These are phyloP conservation scores for Meteorus colon DNA, from an alignment of 2,888 invertebrate genomes.

Conservation along the genomic window DNA sequence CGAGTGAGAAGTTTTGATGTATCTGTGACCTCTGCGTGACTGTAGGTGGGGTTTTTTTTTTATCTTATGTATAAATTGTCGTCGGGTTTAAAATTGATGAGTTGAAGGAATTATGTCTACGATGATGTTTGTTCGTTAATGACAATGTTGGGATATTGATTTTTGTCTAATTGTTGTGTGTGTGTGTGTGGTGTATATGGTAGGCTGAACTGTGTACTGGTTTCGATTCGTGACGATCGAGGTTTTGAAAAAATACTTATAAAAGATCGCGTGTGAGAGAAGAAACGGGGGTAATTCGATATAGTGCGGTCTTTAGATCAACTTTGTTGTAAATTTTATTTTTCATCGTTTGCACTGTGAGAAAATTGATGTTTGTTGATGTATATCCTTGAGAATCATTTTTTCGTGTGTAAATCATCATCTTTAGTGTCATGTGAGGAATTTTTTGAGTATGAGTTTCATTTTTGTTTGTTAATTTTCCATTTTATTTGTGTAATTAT, in stretches of 20 bases:
- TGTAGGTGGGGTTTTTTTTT: background rate
- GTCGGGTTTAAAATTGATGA: background rate
- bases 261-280: background rate
- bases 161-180: background rate
- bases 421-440: background rate
- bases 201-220: background rate
- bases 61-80: background rate
- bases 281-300: background rate
- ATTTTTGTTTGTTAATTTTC: background rate
- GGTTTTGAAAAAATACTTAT: background rate
- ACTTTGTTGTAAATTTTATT: background rate
- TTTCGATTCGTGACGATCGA: background rate
- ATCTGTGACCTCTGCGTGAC: background rate
- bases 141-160: background rate
- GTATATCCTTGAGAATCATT: background rate
- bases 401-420: background rate
- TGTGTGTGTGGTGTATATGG: background rate
- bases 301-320: background rate
- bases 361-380: too few relatives aligned
- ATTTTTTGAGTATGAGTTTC: background rate
- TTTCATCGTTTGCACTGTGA: background rate
- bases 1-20: constrained; percentile 1
- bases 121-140: background rate
- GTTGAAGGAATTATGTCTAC: background rate
- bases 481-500: background rate